Evolutionary conservation across 2,113 vertebrate species (phyloP), one percentile per base, ranked within the genome.

Genomic region (Nothoprocta pentlandii): DNA sequence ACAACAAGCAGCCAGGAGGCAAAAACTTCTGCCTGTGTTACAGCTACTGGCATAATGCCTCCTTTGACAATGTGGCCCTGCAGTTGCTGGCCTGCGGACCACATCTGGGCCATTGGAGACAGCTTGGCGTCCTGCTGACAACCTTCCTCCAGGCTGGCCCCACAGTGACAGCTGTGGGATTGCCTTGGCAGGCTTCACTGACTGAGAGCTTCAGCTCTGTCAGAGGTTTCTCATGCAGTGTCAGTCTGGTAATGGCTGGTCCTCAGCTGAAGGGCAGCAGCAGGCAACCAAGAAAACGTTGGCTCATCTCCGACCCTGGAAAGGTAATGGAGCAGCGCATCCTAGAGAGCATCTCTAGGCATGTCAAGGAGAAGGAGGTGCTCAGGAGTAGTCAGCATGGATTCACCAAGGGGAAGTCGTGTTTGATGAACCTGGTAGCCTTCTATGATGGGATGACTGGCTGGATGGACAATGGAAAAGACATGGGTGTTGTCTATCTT

Each of bases 121-220:
- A 77, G 39, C 6, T 1, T 2, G 9, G 8, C 6, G 5, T 58
- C 23, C 51, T 19, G 8, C n/a, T 1, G 1, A n/a, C 51, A 68
- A 5, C 61, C 12, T 12, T 41, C 26, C 32, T 66, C 9, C 59
- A 2, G 10, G 10, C 61, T 80, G 76, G n/a, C 36, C 69, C 34
- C 32, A 6, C 0, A 0, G 30, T 10, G 12, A 32, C 22, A 26
- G 53, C 44, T 80, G 28, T 14, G 1, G 3, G 12, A 10, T 30
- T 53, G 34, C 14, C 46, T 30, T 0, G 0, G 13, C 36, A 71
- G 70, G 34, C 16, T 49, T 32, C 11, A 32, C 11, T 53, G 66
- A 14, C 66, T 3, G 0, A 30, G 26, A 26, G 58, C 66, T 67
- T 51, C 46, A 15, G 39, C 42, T n/a, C 36, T 51, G n/a, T 28